A percentile compares a stretch with the other conserved stretches of the same genome.
Conservation (phyloP, 2,113 vertebrate species). For the Anolis sagrei region DNA sequence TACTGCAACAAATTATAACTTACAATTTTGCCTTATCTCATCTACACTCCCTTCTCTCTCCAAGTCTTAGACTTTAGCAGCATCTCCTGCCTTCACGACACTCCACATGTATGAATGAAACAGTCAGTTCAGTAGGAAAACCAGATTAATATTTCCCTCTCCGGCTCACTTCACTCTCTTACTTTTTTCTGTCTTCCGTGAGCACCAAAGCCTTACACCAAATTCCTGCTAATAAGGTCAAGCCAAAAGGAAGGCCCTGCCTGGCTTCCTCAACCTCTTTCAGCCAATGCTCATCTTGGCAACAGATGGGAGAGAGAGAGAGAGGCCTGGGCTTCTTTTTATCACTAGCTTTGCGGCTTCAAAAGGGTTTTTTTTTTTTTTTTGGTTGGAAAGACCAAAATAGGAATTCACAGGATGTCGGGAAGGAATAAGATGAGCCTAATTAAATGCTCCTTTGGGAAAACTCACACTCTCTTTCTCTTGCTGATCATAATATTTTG, state of each 20-base stretch:
- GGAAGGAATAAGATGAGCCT: not conserved
- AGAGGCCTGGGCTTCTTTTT: constrained; percentile 3
- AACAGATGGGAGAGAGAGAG: constrained; percentile 23
- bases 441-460: constrained; percentile 26
- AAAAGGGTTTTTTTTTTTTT: not conserved
- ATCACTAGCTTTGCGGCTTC: constrained; percentile 30
- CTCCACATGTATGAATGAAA: not conserved
- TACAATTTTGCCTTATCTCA: no score
- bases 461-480: not conserved
- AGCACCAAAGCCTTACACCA: not conserved
- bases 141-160: not conserved
- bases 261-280: not conserved
- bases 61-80: no score
- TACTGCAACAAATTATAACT: no score
- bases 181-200: not conserved
- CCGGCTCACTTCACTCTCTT: not conserved
- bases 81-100: not conserved
- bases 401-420: constrained; percentile 11
- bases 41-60: no score
- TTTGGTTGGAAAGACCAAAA: not conserved
- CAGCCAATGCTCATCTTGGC: constrained; percentile 16
- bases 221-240: not conserved
- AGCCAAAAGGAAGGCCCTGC: not conserved
- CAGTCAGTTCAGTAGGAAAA: not conserved
- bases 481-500: constrained; percentile 6